Base-by-base conservation (phyloP, 64 coral and sea anemone genomes). In the Dendronephthya gigantea region DNA sequence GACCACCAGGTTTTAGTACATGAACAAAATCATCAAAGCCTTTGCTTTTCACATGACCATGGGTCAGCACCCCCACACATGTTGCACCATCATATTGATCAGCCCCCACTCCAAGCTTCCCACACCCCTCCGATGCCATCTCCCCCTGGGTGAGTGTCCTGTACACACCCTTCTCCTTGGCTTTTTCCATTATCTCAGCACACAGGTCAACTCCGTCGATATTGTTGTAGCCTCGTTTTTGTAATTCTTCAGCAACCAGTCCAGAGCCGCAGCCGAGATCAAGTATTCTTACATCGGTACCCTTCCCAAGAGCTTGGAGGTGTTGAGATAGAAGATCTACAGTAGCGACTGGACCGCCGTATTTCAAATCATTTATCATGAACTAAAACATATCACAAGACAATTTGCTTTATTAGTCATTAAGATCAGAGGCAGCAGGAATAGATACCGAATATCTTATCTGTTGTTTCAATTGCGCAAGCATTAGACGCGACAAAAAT, bases 1-100 rank as follows among this genome's bases (percentile, higher is more conserved):
- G 16, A 30, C 84, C 84, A 68, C 84, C 84, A 40, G 84, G 84
- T 43, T 86, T 86, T 12, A 86, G 22, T 15, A 39, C 35, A 41
- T 86, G 51, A 25, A 72, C 84, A 56, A 86, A 34, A 7, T 41
- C 84, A 40, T 86, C 84, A 86, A 86, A 68, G 16, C 65, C 84
- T 23, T 66, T 39, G 31, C 0, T 10, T 37, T 86, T 40, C 23
- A 86, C 37, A 56, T 68, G 9, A 29, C 59, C 84, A 69, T 65
- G 15, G 7, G 84, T 27, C 31, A 86, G 58, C 34, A 86, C 51
- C 19, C 84, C 84, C 10, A 39, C 28, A 39, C 51, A 68, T 39
- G 58, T 66, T 86, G 65, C 84, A 7, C 55, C 84, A 39, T 86
- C 84, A n/a, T 86, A 86, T 16, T 40, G 37, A 28, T 66, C 39